Percentiles rank a stretch among this genome's conserved stretches.
Conservation (phyloP, 2,888 invertebrate genomes). For the Cotesia congregata region DNA sequence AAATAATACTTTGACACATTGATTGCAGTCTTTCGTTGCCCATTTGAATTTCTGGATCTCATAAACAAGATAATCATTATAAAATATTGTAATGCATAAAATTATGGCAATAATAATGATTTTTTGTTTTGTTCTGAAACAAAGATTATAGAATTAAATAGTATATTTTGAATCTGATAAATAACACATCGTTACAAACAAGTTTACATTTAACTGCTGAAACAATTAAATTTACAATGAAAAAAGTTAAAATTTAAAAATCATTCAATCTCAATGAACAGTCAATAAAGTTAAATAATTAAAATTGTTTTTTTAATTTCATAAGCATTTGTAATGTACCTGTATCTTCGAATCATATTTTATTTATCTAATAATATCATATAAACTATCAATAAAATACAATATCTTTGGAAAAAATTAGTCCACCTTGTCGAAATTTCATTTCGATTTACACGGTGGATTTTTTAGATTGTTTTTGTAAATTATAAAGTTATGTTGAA, state of each 20-base stretch:
- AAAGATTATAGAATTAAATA: background rate
- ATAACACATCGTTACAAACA: background rate
- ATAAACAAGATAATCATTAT: constrained; percentile 75
- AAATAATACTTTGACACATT: constrained; percentile 78
- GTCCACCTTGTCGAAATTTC: background rate
- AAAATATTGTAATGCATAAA: constrained; percentile 64
- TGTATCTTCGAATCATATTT: constrained; percentile 40
- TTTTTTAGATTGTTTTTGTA: background rate
- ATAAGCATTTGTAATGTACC: constrained; percentile 21
- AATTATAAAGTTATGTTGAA: background rate
- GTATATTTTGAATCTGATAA: background rate
- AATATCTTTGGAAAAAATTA: background rate
- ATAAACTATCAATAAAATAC: background rate
- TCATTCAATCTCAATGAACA: background rate
- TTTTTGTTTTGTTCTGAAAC: constrained; percentile 57
- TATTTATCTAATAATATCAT: background rate
- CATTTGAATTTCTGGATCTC: constrained; percentile 72
- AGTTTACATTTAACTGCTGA: background rate
- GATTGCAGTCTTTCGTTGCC: constrained; percentile 66
- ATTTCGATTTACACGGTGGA: background rate
- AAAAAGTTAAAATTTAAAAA: background rate
- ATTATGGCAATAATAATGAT: constrained; percentile 51
- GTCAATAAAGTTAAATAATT: background rate
- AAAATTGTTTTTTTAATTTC: background rate
- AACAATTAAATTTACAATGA: background rate